phyloP scores from a whole-genome alignment of 2,888 invertebrate species.

The Brenthis ino region DNA sequence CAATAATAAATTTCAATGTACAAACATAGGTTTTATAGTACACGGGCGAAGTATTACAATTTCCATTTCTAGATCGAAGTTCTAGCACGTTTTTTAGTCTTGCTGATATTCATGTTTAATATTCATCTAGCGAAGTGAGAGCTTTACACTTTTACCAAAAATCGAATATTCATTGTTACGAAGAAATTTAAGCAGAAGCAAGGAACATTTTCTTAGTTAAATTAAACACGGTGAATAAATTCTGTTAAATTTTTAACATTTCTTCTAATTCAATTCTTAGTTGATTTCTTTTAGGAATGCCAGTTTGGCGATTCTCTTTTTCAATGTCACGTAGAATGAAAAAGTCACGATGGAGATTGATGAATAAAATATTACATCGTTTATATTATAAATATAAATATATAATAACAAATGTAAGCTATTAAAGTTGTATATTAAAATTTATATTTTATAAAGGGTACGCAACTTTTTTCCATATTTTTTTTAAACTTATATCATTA shows the following conservation, averaged over 20 bases:
- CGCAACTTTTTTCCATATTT: too few relatives aligned
- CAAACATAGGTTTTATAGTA: background rate
- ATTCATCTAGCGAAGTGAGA: conserved; percentile 63
- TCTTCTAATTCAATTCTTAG: too few relatives aligned
- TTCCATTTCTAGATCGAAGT: conserved; percentile 23
- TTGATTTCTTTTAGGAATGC: too few relatives aligned
- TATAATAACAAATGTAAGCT: too few relatives aligned
- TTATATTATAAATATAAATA: too few relatives aligned
- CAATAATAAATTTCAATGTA: background rate
- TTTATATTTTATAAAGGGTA: too few relatives aligned
- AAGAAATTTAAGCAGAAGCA: conserved; percentile 6
- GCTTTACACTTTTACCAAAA: conserved; percentile 56
- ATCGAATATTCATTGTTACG: conserved; percentile 64
- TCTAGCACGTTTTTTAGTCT: conserved; percentile 22
- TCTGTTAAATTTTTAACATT: background rate
- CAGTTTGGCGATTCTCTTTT: too few relatives aligned
- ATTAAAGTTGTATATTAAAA: too few relatives aligned
- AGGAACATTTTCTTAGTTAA: background rate
- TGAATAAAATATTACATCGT: too few relatives aligned
- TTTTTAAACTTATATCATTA: too few relatives aligned
- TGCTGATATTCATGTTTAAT: conserved; percentile 53
- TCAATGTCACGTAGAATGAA: too few relatives aligned
- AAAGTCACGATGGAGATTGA: too few relatives aligned
- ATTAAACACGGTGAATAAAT: background rate
- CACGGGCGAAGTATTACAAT: background rate